phyloP scores from a whole-genome alignment of 2,113 vertebrate species.

The Monarcha castaneiventris region DNA sequence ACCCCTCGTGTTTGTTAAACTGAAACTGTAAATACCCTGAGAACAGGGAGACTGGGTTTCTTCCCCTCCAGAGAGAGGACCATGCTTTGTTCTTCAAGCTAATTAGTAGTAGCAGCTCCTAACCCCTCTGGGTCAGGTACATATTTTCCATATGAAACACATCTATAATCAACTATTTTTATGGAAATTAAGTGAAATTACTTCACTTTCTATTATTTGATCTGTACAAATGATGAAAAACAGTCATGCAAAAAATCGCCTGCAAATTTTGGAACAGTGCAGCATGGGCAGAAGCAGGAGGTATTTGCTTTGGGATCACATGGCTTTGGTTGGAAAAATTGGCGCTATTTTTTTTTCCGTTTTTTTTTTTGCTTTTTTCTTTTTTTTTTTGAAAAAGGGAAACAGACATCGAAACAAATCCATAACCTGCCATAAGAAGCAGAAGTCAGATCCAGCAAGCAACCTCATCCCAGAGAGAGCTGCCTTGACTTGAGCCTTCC shows the following conservation, averaged over 20 bases:
- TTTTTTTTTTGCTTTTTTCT: neutral
- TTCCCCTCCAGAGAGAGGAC: constrained; percentile 5
- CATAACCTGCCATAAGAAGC: neutral
- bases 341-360: rapidly evolving
- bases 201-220: constrained; percentile 24
- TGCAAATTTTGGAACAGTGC: constrained; percentile 27
- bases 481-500: constrained; percentile 9
- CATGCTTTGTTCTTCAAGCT: constrained; percentile 46
- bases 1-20: neutral
- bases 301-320: constrained; percentile 58
- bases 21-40: constrained; percentile 49
- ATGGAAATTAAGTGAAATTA: constrained; percentile 41
- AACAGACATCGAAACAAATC: constrained; percentile 14
- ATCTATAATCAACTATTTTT: constrained; percentile 35
- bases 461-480: neutral
- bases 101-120: constrained; percentile 52
- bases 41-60: constrained; percentile 45
- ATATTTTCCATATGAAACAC: constrained; percentile 43
- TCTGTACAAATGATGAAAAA: constrained; percentile 44
- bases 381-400: neutral
- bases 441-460: neutral
- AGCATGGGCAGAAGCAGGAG: constrained; percentile 52
- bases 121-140: constrained; percentile 39
- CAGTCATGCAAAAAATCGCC: constrained; percentile 9
- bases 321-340: constrained; percentile 46